Evolutionary conservation across 2,113 vertebrate genomes (phyloP).

Genomic region (Rhadina sibilatrix): DNA sequence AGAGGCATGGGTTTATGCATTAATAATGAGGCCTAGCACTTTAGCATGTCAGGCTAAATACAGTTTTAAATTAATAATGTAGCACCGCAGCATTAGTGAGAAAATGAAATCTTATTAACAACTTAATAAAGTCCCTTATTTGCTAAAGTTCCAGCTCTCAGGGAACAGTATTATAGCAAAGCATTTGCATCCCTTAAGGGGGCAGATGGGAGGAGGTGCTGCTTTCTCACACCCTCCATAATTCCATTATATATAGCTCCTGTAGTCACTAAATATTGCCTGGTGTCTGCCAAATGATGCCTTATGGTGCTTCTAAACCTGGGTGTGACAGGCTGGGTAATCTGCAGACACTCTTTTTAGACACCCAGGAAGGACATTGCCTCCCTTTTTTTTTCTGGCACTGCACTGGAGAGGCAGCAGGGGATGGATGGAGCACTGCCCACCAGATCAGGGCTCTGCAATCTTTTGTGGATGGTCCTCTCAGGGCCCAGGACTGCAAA

Average conservation of each 20-base stretch:
- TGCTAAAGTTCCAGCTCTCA: constrained; percentile 53
- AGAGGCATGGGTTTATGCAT: constrained; percentile 70
- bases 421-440: background rate
- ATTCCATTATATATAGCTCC: constrained; percentile 41
- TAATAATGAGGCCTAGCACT: constrained; percentile 71
- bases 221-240: constrained; percentile 34
- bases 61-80: constrained; percentile 76
- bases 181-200: constrained; percentile 50
- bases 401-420: background rate
- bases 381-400: background rate
- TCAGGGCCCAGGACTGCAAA: background rate
- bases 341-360: background rate
- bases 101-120: constrained; percentile 71
- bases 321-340: constrained; percentile 21
- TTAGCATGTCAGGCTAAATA: constrained; percentile 72
- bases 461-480: background rate
- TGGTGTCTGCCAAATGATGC: constrained; percentile 31
- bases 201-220: constrained; percentile 51
- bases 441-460: background rate
- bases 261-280: constrained; percentile 25
- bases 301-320: constrained; percentile 49
- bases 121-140: constrained; percentile 70
- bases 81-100: constrained; percentile 41
- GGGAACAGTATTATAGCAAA: constrained; percentile 14
- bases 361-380: background rate